These are phyloP conservation scores for Pheosia gnoma DNA, from an alignment of 2,888 invertebrate genomes.

Conservation along the genomic window DNA sequence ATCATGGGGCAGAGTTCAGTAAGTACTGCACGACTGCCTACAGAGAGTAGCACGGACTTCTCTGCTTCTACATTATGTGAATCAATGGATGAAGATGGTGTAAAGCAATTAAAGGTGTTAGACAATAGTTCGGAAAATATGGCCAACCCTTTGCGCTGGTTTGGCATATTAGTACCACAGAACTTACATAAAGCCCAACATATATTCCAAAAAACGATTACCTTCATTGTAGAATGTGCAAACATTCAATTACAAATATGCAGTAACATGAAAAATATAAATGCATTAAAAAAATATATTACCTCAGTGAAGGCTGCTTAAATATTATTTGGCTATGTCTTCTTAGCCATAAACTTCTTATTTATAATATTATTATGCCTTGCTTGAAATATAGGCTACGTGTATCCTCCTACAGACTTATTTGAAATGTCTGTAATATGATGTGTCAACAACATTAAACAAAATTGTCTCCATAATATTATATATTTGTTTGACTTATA, in stretches of 20 bases:
- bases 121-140: slow-evolving; percentile 58
- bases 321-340: neutral
- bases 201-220: slow-evolving; percentile 88
- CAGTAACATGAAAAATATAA: slow-evolving; percentile 59
- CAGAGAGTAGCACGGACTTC: slow-evolving; percentile 83
- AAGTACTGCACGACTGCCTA: slow-evolving; percentile 88
- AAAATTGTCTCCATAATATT: no score
- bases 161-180: slow-evolving; percentile 93
- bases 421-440: no score
- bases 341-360: no score
- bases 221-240: slow-evolving; percentile 86
- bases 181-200: slow-evolving; percentile 89
- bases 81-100: slow-evolving; percentile 68
- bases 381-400: no score
- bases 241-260: slow-evolving; percentile 87
- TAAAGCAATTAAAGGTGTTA: slow-evolving; percentile 66
- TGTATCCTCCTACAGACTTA: no score
- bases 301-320: slow-evolving; percentile 23
- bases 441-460: no score
- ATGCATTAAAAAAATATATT: slow-evolving; percentile 57
- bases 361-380: no score
- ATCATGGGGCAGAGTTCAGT: slow-evolving; percentile 91
- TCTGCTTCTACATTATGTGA: slow-evolving; percentile 67
- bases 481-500: no score
- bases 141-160: slow-evolving; percentile 92